Percentiles rank a stretch among this genome's conserved stretches.
phyloP scores from a whole-genome alignment of 2,113 vertebrate species.

The Clinocottus analis region DNA sequence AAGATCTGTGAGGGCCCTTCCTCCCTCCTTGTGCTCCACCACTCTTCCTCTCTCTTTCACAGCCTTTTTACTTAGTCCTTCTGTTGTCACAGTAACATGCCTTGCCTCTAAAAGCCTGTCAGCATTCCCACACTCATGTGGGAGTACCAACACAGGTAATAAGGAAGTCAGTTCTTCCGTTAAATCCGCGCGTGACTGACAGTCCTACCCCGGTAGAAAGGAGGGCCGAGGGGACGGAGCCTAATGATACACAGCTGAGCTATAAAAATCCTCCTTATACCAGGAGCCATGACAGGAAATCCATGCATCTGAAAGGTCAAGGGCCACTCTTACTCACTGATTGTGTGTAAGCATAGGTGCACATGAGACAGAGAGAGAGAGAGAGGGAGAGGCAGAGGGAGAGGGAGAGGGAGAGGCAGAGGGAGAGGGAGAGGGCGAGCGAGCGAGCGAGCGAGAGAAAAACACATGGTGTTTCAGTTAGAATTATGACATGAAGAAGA shows the following conservation, averaged over 20 bases:
- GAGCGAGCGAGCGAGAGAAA: constrained; percentile 3
- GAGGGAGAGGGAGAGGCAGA: no score
- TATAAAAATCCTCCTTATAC: constrained; percentile 52
- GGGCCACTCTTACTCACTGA: constrained; percentile 49
- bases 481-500: constrained; percentile 37
- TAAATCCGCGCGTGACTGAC: constrained; percentile 53
- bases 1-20: constrained; percentile 6
- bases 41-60: constrained; percentile 15
- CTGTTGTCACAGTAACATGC: constrained; percentile 47
- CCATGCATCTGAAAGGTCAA: constrained; percentile 70
- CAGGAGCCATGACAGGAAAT: constrained; percentile 62
- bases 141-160: constrained; percentile 51
- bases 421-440: constrained; percentile 1
- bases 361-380: neutral
- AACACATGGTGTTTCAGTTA: constrained; percentile 55
- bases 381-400: constrained; percentile 10
- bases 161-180: constrained; percentile 28
- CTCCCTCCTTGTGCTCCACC: neutral
- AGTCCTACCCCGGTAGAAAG: constrained; percentile 8
- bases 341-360: constrained; percentile 30
- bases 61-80: constrained; percentile 43
- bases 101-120: constrained; percentile 37
- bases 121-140: constrained; percentile 5
- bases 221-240: constrained; percentile 5
- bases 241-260: constrained; percentile 57